Evolutionary conservation across 2,113 vertebrate genomes (phyloP), one percentile per base, ranked within the genome.

Genomic region (Orientallactaga bullata): DNA sequence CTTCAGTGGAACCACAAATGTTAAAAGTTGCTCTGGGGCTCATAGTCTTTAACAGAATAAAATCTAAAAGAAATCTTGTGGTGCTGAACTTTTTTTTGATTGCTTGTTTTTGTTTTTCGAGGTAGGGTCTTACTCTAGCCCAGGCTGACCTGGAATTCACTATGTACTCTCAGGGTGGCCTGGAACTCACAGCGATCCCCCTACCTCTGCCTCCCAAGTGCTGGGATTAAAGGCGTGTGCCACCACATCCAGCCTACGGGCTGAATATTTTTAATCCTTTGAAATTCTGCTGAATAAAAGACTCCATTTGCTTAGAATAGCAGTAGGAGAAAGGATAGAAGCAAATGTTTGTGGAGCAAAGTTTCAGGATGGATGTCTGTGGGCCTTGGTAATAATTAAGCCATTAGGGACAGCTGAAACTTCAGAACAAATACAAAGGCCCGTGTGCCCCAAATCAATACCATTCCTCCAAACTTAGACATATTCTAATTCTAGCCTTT

Each of bases 11-110:
- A 58, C 13, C 23, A 0, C 28, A 77, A 94, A 23, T 39, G 24
- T 73, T 7, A 84, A 82, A 89, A 71, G 63, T 32, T 85, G 61
- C n/a, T 78, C 78, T 83, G 88, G 15, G 63, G 47, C 7, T 42
- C 42, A 77, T 55, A 85, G 28, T 10, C 78, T 78, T 71, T 66
- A 88, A 74, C 90, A 66, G 84, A 61, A 32, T 90, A 88, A 96
- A 93, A 90, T 82, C 51, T 83, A 42, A 86, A 96, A 42, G n/a
- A 85, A 94, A 85, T 76, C 71, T 13, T 85, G 17, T 76, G n/a
- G n/a, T n/a, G n/a, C n/a, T n/a, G n/a, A n/a, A n/a, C n/a, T n/a
- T n/a, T n/a, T n/a, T n/a, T n/a, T n/a, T n/a, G n/a, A n/a, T n/a
- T n/a, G n/a, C n/a, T n/a, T n/a, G n/a, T n/a, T n/a, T n/a, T n/a